These are phyloP conservation scores for Corythaixoides concolor DNA, from an alignment of 2,113 vertebrate genomes.

Conservation along the genomic window DNA sequence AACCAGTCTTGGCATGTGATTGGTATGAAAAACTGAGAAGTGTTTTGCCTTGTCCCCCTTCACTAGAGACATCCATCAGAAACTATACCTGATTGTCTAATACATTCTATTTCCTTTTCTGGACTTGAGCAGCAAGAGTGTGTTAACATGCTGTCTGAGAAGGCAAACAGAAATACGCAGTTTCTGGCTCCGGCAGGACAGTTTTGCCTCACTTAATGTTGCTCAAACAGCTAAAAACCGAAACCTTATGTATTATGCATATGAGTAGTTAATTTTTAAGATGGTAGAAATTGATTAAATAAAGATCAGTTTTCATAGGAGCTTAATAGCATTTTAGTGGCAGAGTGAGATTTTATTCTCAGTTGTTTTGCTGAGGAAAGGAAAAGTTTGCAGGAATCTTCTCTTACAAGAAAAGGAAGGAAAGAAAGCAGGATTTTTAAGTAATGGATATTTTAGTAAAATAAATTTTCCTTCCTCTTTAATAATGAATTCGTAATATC, in stretches of 20 bases:
- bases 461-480: neutral
- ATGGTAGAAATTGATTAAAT: neutral
- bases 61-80: neutral
- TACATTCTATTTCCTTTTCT: neutral
- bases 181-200: neutral
- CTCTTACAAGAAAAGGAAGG: neutral
- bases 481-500: neutral
- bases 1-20: neutral
- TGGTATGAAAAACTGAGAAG: neutral
- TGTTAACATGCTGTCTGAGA: neutral
- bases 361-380: neutral
- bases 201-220: neutral
- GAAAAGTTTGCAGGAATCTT: neutral
- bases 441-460: neutral
- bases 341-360: neutral
- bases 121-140: neutral
- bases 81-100: neutral
- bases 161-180: neutral
- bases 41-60: neutral
- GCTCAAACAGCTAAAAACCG: neutral
- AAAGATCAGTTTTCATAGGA: constrained; percentile 2
- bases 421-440: neutral
- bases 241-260: neutral
- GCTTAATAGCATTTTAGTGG: neutral
- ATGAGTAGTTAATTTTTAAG: neutral